Evolutionary conservation across 2,888 invertebrate species (phyloP).

Genomic region (Onchidella celtica): DNA sequence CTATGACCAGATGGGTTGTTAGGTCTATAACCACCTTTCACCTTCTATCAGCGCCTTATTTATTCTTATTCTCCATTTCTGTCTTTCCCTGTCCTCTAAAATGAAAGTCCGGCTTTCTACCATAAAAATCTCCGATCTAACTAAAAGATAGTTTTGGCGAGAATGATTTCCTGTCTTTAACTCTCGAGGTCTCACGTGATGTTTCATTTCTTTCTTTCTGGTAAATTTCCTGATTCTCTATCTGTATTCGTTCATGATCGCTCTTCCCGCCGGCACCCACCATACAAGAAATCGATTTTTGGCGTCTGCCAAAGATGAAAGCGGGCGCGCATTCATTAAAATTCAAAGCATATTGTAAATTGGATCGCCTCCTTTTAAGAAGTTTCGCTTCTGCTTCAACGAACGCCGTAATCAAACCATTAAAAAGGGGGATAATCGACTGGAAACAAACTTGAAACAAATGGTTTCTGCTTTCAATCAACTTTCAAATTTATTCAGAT

Average conservation of each 20-base stretch:
- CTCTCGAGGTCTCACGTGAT: conserved; percentile 1
- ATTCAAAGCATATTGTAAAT: conserved; percentile 50
- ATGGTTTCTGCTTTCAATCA: conserved; percentile 48
- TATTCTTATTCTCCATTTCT: too few species aligned
- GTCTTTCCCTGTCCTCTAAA: too few species aligned
- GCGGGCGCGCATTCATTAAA: conserved; percentile 38
- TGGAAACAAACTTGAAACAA: conserved; percentile 49
- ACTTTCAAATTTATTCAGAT: conserved; percentile 50
- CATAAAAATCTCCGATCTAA: conserved; percentile 22
- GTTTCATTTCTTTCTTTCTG: conserved; percentile 1
- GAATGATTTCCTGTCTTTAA: conserved; percentile 26
- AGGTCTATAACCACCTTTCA: too few species aligned
- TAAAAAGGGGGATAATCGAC: conserved; percentile 45
- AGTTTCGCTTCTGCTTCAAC: conserved; percentile 47
- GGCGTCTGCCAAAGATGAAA: conserved; percentile 34
- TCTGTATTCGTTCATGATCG: conserved; percentile 1
- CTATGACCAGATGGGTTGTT: too few species aligned
- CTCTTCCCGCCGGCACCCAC: conserved; percentile 3
- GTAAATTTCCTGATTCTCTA: conserved; percentile 9
- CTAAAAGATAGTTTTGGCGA: neutral
- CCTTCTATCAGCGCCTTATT: too few species aligned
- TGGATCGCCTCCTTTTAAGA: conserved; percentile 43
- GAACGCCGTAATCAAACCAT: conserved; percentile 43
- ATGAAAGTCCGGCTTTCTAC: too few species aligned
- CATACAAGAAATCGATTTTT: conserved; percentile 38